A percentile compares a stretch with the other conserved stretches of the same genome.
Evolutionary conservation across 2,113 vertebrate genomes (phyloP).

Genomic region (Cyanoramphus novaezelandiae): DNA sequence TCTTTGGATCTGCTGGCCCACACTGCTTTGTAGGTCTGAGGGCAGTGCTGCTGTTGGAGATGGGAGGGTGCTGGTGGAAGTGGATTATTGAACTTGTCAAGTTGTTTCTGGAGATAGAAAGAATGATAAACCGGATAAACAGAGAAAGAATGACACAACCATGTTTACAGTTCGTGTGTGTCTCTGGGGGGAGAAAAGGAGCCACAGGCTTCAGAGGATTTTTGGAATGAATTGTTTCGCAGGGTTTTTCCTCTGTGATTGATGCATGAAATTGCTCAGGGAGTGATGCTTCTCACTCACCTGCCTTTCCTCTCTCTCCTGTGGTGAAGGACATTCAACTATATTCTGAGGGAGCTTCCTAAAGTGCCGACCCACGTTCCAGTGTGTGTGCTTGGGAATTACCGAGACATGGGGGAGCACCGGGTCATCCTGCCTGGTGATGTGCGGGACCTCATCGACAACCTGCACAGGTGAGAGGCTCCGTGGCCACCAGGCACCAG

Average conservation of each 20-base stretch:
- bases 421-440: constrained; percentile 91
- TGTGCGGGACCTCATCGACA: constrained; percentile 87
- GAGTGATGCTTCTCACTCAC: not conserved
- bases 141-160: not conserved
- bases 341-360: constrained; percentile 92
- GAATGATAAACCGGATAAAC: not conserved
- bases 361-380: constrained; percentile 95
- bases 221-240: not conserved
- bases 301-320: not conserved
- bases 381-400: constrained; percentile 94
- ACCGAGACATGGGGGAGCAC: constrained; percentile 97
- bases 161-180: not conserved
- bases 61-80: not conserved
- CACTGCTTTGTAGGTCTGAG: not conserved
- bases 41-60: not conserved
- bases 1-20: not conserved
- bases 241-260: not conserved
- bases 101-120: not conserved
- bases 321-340: constrained; percentile 90
- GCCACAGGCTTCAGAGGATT: not conserved
- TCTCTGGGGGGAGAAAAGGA: not conserved
- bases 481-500: not conserved
- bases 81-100: not conserved
- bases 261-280: not conserved
- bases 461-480: constrained; percentile 85